Base-by-base conservation (phyloP, 2,797 vertebrate species). In the Notamacropus eugenii region DNA sequence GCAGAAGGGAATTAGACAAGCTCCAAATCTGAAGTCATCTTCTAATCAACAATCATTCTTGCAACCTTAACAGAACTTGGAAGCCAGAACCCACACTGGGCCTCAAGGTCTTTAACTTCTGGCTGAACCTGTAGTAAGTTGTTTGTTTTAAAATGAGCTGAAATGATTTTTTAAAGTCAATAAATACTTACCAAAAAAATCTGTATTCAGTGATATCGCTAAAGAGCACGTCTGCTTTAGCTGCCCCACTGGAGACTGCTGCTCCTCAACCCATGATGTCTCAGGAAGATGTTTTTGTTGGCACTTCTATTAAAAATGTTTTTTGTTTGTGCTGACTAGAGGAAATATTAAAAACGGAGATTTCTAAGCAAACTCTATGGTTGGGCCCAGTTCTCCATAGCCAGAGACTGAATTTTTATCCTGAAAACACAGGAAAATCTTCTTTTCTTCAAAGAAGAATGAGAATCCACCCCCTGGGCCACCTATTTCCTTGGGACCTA, bases 121-220 rank as follows among this genome's bases (percentile, higher is more conserved):
- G 96, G 57, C n/a, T 57, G 74, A 97, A 95, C 1, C 19, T 1
- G 67, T 8, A 46, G 12, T 31, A 40, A 55, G 52, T 40, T 50
- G 74, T 96, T 91, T 56, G 59, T 40, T 91, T 95, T 92, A 94
- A 56, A 96, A 90, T 52, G 56, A 90, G 34, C 54, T 93, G 50
- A 93, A 94, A 95, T 92, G 46, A 50, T 93, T 93, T 29, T 95
- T 94, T 50, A 9, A 87, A 40, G 29, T 97, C 58, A 94, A 50
- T 95, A 91, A 57, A 2, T 34, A n/a, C 50, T 93, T 50, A 91
- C n/a, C 4, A 95, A 91, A 54, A 5, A 90, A n/a, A 54, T 93
- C 95, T 93, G 9, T 31, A 2, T 55, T 62, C 90, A 94, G 52
- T 90, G 90, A 74, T 16, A 87, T 22, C 31, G 74, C 57, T 91